A percentile compares a stretch with the other conserved stretches of the same genome.
Conservation (phyloP, 2,888 invertebrate genomes). For the Microplitis deprimator region DNA sequence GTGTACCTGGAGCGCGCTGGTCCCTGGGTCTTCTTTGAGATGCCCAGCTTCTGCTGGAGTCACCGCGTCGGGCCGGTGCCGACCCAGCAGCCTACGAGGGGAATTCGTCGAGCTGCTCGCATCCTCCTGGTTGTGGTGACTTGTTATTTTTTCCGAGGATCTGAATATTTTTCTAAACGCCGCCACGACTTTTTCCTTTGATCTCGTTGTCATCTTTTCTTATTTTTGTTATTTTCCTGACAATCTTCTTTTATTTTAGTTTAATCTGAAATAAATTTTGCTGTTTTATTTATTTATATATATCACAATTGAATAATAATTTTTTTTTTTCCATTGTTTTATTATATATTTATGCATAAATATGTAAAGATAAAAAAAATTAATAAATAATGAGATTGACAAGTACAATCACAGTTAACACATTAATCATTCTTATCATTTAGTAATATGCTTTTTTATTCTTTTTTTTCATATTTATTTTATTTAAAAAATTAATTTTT, state of each 20-base stretch:
- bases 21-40: conserved; percentile 60
- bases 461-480: neutral
- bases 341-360: neutral
- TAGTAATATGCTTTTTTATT: neutral
- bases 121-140: conserved; percentile 74
- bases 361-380: neutral
- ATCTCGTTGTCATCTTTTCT: conserved; percentile 80
- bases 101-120: conserved; percentile 75
- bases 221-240: neutral
- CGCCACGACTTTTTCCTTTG: conserved; percentile 86
- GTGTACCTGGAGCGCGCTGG: conserved; percentile 52
- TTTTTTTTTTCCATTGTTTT: neutral
- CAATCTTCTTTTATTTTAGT: neutral
- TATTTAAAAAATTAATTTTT: neutral
- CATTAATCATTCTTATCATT: conserved; percentile 12
- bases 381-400: conserved; percentile 2
- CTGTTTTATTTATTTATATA: neutral
- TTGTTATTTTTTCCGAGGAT: conserved; percentile 78
- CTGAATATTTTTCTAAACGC: conserved; percentile 86
- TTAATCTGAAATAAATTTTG: neutral
- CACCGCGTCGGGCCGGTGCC: conserved; percentile 66
- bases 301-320: neutral
- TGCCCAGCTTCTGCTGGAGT: conserved; percentile 64
- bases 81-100: conserved; percentile 74
- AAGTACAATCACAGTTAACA: neutral